Evolutionary conservation across 2,888 invertebrate genomes (phyloP), one percentile per base, ranked within the genome.

Genomic region (Apodemia zela): DNA sequence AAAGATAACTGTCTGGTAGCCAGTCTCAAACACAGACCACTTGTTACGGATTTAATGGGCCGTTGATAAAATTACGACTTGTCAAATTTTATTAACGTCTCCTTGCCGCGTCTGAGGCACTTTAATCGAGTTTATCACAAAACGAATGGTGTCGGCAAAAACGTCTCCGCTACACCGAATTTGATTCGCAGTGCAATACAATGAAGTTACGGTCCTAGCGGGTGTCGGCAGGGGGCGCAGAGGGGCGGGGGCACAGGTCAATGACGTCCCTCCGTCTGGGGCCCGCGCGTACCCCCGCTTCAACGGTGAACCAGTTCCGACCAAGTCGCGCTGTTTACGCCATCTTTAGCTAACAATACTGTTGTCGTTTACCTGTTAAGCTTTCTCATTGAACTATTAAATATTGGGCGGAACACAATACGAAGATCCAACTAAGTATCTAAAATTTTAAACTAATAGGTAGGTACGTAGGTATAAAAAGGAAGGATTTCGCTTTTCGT

Each of bases 251-350:
- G 72, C 77, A 77, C 82, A 87, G 89, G 89, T 90, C 89, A 89
- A 88, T 89, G 89, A 89, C 90, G 89, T 80, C 82, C 81, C 84
- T 79, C 76, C 83, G 89, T 88, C 89, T 87, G 87, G 85, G 79
- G 78, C 78, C 82, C 77, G 71, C 68, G 68, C 75, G 72, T 73
- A 75, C 74, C 74, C 72, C 70, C 72, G 66, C 71, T 71, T 45
- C 45, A 45, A 45, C 45, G n/a, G 45, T 73, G 77, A 80, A 80
- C 79, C 81, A 79, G 80, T 82, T 80, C 78, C 77, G 66, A 71
- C 71, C 72, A 78, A 73, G 82, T 80, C 82, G 45, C 45, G 45
- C 45, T 45, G 82, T 81, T 82, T 81, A 86, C 85, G 82, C 80
- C 85, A 82, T 79, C 81, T 84, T 86, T 85, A 87, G 85, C 85